phyloP scores from a whole-genome alignment of 2,888 invertebrate genomes.

The Sturmia bella region DNA sequence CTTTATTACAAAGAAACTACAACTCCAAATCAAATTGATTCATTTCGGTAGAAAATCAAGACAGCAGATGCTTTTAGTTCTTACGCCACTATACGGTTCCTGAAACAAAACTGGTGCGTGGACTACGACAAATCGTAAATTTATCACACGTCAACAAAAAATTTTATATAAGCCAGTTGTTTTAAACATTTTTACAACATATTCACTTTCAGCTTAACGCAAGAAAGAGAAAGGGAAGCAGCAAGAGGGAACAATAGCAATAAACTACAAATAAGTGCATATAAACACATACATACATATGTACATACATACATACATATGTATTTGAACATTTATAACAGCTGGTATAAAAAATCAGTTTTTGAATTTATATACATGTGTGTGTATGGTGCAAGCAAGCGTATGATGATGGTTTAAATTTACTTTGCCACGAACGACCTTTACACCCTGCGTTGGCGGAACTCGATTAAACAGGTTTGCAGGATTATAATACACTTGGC shows the following conservation, averaged over 20 bases:
- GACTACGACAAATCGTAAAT: constrained; percentile 78
- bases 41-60: constrained; percentile 71
- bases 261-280: no score
- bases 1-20: constrained; percentile 46
- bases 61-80: constrained; percentile 75
- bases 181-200: constrained; percentile 32
- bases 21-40: constrained; percentile 76
- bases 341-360: constrained; percentile 28
- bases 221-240: not conserved
- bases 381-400: no score
- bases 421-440: no score
- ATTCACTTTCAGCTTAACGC: constrained; percentile 11
- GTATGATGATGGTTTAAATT: no score
- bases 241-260: no score
- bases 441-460: no score
- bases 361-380: no score
- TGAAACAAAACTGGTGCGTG: constrained; percentile 69
- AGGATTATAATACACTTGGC: no score
- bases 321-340: not conserved
- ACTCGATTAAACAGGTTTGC: no score
- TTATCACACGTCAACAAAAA: constrained; percentile 72
- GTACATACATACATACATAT: not conserved
- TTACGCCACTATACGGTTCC: constrained; percentile 22
- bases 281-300: not conserved
- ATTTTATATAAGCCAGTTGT: constrained; percentile 53